phyloP scores from a whole-genome alignment of 2,797 vertebrate species.

The Apogon talboti region DNA sequence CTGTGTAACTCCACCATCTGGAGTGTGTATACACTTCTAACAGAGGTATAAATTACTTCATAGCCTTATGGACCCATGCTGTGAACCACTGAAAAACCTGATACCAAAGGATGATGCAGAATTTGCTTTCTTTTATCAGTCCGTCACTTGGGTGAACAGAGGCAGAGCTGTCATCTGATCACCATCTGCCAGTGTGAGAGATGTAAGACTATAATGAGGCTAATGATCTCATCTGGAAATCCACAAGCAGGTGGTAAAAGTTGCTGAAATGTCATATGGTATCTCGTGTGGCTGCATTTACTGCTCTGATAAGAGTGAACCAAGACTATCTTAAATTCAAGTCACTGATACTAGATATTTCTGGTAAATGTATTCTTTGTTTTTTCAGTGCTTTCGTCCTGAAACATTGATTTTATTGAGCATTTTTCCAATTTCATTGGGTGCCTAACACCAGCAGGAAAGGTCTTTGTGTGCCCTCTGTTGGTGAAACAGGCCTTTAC shows the following conservation, averaged over 20 bases:
- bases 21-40: conserved; percentile 13
- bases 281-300: background rate
- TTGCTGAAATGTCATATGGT: background rate
- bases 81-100: conserved; percentile 3
- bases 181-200: conserved; percentile 6
- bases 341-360: background rate
- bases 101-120: conserved; percentile 12
- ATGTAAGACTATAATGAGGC: conserved; percentile 3
- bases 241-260: conserved; percentile 13
- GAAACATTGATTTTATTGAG: background rate
- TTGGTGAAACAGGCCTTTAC: conserved; percentile 1
- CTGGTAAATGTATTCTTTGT: no score
- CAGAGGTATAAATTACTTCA: background rate
- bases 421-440: background rate
- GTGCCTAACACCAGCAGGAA: background rate
- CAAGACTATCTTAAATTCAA: background rate
- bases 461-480: conserved; percentile 32
- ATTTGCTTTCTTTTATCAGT: conserved; percentile 13
- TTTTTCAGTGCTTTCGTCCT: background rate
- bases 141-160: background rate
- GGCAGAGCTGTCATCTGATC: background rate
- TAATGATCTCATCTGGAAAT: conserved; percentile 12
- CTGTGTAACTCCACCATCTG: conserved; percentile 28
- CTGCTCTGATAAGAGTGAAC: background rate
- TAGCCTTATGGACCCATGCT: background rate